Percentiles rank a stretch among this genome's conserved stretches.
These are phyloP conservation scores for Chrysolina americana DNA, from an alignment of 2,888 invertebrate species.

Conservation along the genomic window DNA sequence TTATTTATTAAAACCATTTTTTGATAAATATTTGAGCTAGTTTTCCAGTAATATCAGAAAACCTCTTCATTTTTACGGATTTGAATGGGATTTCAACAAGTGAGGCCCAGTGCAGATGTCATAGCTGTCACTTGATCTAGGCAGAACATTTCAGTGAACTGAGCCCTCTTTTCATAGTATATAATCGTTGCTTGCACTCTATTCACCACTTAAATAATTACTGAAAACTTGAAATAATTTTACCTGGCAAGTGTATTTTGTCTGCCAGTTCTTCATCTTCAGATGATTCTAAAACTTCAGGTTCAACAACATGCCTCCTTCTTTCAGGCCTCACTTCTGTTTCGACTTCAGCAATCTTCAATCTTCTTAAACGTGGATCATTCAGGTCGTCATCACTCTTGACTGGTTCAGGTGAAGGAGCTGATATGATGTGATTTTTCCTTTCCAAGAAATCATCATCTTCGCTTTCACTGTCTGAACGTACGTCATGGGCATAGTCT, in stretches of 20 bases:
- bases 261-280: slow-evolving; percentile 73
- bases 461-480: slow-evolving; percentile 91
- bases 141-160: no score
- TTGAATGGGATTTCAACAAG: no score
- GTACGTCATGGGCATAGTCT: slow-evolving; percentile 91
- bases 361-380: slow-evolving; percentile 86
- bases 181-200: no score
- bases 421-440: slow-evolving; percentile 67
- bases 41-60: no score
- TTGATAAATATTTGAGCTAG: no score
- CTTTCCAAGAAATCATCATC: slow-evolving; percentile 88
- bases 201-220: no score
- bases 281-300: slow-evolving; percentile 77
- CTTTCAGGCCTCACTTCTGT: slow-evolving; percentile 73
- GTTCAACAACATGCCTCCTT: slow-evolving; percentile 78
- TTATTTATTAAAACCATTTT: no score
- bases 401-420: slow-evolving; percentile 62
- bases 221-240: no score
- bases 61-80: no score
- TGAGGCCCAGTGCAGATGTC: no score
- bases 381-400: slow-evolving; percentile 72
- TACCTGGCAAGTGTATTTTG: slow-evolving; percentile 63
- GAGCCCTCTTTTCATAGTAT: no score
- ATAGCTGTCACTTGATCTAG: no score
- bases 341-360: slow-evolving; percentile 73